Base-by-base conservation (phyloP, 2,888 invertebrate genomes). In the Ectobius pallidus region DNA sequence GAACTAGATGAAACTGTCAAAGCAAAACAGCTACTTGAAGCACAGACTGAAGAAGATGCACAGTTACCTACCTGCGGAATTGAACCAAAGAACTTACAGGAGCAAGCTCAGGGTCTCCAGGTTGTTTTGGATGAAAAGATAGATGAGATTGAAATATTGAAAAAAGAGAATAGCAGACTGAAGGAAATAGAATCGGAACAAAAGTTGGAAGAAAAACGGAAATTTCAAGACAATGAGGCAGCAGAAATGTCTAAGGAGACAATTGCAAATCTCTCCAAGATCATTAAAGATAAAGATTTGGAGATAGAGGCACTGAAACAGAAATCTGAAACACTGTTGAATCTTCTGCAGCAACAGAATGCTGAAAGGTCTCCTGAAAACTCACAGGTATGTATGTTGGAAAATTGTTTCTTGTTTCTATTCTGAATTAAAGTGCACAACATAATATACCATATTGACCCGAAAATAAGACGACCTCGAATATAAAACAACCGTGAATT, bases 251-350 rank as follows among this genome's bases (percentile, higher is more conserved):
- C 74, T 9, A 71, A 81, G 73, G 83, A 83, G 76, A 81, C 83
- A 11, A 75, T 84, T 22, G 80, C 81, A 73, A 82, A 82, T 69
- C 77, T 84, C 49, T 82, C 83, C 1, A 78, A 81, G 71, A 78
- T 84, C 2, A 81, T 84, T 25, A 78, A 81, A 3, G 84, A 84
- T 74, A 82, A 82, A 72, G 84, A 84, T 74, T 73, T 82, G 55
- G 85, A 85, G 76, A 81, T 84, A 16, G 83, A 83, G 72, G 81
- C 83, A 11, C 75, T 85, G 39, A 81, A 79, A 52, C 81, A 81
- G 71, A 82, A 83, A 72, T 84, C 82, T 73, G 77, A 80, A 16
- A 81, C 81, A 11, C 78, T 84, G 4, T 77, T 80, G 2, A 49
- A 78, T 4, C 20, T 39, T 1, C 34, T 65, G 25, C 61, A 65